Conservation (phyloP, 35 echinoderm and acorn worm genomes). For the Apostichopus japonicus region DNA sequence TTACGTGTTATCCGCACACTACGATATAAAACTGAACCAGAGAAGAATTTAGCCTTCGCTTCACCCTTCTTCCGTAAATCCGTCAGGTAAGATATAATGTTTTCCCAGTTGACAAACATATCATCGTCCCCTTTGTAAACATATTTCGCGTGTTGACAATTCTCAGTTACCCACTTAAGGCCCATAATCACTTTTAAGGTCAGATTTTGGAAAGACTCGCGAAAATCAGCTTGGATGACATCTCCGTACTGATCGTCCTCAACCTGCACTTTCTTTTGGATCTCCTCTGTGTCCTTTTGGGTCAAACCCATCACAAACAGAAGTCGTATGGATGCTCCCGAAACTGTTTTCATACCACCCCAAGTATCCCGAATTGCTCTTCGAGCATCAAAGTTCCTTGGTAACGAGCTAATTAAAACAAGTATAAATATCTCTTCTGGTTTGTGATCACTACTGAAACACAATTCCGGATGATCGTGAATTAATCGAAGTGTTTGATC, state of each 20-base stretch:
- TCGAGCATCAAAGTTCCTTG: constrained; percentile 80
- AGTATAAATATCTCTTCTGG: constrained; percentile 75
- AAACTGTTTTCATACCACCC: constrained; percentile 57
- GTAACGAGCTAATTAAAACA: constrained; percentile 76
- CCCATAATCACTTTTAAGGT: constrained; percentile 86
- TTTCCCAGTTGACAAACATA: constrained; percentile 92
- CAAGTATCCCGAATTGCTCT: constrained; percentile 85
- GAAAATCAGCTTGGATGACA: constrained; percentile 84
- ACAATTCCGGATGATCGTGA: constrained; percentile 67
- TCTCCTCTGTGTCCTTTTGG: constrained; percentile 73
- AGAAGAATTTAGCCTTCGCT: constrained; percentile 62
- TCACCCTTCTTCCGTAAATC: constrained; percentile 50
- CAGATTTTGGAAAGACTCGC: constrained; percentile 85
- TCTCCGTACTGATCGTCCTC: constrained; percentile 85
- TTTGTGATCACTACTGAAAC: constrained; percentile 58
- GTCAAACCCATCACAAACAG: constrained; percentile 91
- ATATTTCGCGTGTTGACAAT: constrained; percentile 80
- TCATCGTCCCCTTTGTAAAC: constrained; percentile 98
- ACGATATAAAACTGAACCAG: constrained; percentile 68
- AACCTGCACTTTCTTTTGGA: constrained; percentile 71
- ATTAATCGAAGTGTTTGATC: constrained; percentile 62
- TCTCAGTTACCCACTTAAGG: constrained; percentile 80
- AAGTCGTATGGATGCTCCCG: constrained; percentile 52
- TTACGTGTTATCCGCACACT: constrained; percentile 64
- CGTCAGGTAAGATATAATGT: constrained; percentile 72